Conservation (phyloP, 92 coral and sea anemone species). For the Virgularia gustaviana region DNA sequence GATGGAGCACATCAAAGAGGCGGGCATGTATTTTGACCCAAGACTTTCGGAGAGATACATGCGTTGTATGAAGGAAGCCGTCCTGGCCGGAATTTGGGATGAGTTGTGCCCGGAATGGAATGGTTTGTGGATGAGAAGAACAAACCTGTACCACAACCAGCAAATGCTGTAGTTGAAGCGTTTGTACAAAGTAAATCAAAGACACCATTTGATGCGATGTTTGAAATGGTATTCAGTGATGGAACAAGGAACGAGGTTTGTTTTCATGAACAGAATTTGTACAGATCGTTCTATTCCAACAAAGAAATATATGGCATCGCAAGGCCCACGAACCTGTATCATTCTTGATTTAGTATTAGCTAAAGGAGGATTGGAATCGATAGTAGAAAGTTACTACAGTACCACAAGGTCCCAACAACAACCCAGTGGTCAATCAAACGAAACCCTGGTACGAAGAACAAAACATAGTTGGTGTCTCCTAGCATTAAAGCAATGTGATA, state of each 20-base stretch:
- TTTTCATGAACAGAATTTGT: not conserved
- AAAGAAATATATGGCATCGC: conserved; percentile 1
- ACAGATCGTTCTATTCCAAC: conserved; percentile 8
- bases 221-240: not conserved
- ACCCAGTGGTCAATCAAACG: conserved; percentile 38
- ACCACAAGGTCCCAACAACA: conserved; percentile 36
- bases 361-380: conserved; percentile 34
- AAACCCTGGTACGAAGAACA: conserved; percentile 41
- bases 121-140: not conserved
- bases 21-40: conserved; percentile 41
- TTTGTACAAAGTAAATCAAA: not conserved
- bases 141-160: not conserved
- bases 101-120: conserved; percentile 31
- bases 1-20: conserved; percentile 30
- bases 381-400: conserved; percentile 34
- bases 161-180: not conserved
- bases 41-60: conserved; percentile 40
- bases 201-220: conserved; percentile 7
- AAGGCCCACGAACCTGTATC: conserved; percentile 40
- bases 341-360: conserved; percentile 32
- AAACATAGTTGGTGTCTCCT: conserved; percentile 44
- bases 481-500: conserved; percentile 30
- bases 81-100: conserved; percentile 30
- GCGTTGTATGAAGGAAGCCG: conserved; percentile 44
- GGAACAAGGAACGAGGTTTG: not conserved